Evolutionary conservation across 2,888 invertebrate species (phyloP).

Genomic region (Carabus problematicus): DNA sequence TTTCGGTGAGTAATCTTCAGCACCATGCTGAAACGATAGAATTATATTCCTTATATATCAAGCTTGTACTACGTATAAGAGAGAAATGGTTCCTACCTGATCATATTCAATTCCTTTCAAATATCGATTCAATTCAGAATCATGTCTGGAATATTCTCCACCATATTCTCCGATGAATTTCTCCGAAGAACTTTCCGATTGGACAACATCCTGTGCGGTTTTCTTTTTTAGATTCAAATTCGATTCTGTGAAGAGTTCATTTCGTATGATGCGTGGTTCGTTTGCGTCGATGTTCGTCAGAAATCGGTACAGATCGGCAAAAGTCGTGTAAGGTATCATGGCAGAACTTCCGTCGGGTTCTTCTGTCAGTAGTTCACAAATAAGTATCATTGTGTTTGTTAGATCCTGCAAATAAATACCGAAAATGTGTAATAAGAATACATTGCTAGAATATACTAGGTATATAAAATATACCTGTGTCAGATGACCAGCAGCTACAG

Average conservation of each 20-base stretch:
- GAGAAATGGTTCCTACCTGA: too few species aligned
- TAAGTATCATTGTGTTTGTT: conserved; percentile 78
- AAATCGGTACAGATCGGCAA: conserved; percentile 66
- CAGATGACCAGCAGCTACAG: conserved; percentile 73
- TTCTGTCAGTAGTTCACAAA: conserved; percentile 82
- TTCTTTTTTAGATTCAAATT: conserved; percentile 49
- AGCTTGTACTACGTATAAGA: too few species aligned
- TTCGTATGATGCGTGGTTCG: conserved; percentile 52
- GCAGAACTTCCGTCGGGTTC: conserved; percentile 86
- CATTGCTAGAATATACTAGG: background rate
- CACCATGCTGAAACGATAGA: background rate
- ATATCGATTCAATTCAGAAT: conserved; percentile 1
- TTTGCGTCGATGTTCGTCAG: conserved; percentile 67
- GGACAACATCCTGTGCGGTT: background rate
- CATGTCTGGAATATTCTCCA: background rate
- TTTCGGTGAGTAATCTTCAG: background rate
- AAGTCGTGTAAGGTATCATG: conserved; percentile 71
- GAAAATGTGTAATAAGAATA: background rate
- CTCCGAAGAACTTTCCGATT: background rate
- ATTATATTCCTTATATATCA: too few species aligned
- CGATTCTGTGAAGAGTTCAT: conserved; percentile 55
- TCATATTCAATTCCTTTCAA: background rate
- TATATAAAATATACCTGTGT: conserved; percentile 63
- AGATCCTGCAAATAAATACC: conserved; percentile 64
- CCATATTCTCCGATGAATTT: background rate